A percentile compares a stretch with the other conserved stretches of the same genome.
Evolutionary conservation across 92 coral and sea anemone species (phyloP).

Genomic region (Porites evermanni): DNA sequence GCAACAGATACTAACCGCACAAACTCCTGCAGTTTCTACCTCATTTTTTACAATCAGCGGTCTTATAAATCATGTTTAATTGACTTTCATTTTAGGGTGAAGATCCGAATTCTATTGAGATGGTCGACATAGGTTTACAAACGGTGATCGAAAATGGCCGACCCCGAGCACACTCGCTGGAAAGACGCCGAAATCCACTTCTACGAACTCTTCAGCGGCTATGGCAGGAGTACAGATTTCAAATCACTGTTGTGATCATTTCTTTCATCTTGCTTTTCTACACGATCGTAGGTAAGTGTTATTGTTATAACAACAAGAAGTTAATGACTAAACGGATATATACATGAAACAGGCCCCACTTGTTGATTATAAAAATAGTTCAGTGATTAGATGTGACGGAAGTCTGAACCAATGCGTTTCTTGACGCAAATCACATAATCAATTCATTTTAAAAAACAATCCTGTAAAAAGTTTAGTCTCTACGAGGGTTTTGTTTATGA

Average conservation of each 20-base stretch:
- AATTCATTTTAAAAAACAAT: too few species aligned
- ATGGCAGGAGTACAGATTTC: constrained; percentile 43
- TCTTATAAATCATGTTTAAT: neutral
- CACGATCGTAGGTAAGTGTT: constrained; percentile 47
- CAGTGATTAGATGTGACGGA: neutral
- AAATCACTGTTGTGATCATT: constrained; percentile 50
- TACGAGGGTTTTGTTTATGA: too few species aligned
- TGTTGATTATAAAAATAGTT: neutral
- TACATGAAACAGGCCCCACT: neutral
- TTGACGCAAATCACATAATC: neutral
- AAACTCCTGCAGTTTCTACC: too few species aligned
- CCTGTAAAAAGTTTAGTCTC: too few species aligned
- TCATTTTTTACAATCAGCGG: neutral
- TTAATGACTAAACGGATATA: too few species aligned
- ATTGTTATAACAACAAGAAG: too few species aligned
- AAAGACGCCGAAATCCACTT: neutral
- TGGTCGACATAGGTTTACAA: neutral
- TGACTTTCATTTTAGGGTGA: constrained; percentile 1
- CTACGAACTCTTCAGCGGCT: neutral
- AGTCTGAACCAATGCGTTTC: neutral
- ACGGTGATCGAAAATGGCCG: constrained; percentile 32
- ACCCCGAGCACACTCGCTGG: constrained; percentile 8
- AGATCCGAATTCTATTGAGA: neutral
- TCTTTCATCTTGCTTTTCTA: constrained; percentile 46
- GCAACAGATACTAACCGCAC: too few species aligned